Evolutionary conservation across 2,888 invertebrate species (phyloP), one percentile per base, ranked within the genome.

Genomic region (Pelosia muscerda): DNA sequence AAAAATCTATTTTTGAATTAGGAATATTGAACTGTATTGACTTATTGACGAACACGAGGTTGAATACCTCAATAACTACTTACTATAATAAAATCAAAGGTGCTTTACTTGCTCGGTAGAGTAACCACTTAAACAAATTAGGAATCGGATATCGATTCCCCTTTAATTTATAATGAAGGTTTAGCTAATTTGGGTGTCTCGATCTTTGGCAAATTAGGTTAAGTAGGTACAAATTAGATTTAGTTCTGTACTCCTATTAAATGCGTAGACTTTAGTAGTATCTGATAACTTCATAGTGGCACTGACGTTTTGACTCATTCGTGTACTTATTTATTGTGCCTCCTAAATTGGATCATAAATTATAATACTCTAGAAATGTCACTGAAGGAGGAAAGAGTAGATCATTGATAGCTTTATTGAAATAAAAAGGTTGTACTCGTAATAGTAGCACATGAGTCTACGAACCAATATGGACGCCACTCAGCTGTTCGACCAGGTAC

Each of bases 401-500:
- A 3, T 15, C 19, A 49, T 49, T 49, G n/a, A 49, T 49, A 49
- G 6, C 42, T 49, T 49, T 49, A 22, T 38, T n/a, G n/a, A 70
- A 72, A 69, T 68, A 66, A 70, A 68, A 78, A 74, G 74, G 58
- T 79, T 75, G 77, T 78, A n/a, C n/a, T n/a, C n/a, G n/a, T n/a
- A 77, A 71, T 74, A 71, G 65, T 78, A 74, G 74, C 79, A 81
- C 81, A 81, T 81, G 81, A 79, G 72, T 73, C 72, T 83, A 81
- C 76, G 78, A 84, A 81, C 79, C 90, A 93, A 94, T 73, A 94
- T 94, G 94, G 94, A 84, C 72, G 87, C 86, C 81, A 79, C 87
- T 86, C 94, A 94, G 94, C 94, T 94, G 93, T 92, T 92, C 77
- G 34, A 56, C 69, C 65, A 75, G 77, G 84, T 85, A 84, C 93